Percentiles rank a stretch among this genome's conserved stretches.
phyloP scores from a whole-genome alignment of 1,140 invertebrate genomes.

The Phortica variegata region DNA sequence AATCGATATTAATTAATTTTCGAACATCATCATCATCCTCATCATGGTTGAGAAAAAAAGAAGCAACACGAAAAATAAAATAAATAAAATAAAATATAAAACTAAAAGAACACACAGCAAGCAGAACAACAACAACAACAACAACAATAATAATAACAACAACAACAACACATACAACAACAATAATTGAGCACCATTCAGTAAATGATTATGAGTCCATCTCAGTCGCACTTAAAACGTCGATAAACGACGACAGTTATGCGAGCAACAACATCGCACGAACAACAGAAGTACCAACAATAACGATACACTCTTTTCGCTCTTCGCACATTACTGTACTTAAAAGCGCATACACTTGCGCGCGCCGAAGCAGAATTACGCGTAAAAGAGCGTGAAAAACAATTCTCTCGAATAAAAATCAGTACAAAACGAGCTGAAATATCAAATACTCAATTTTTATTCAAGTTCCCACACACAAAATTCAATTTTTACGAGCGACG shows the following conservation, averaged over 20 bases:
- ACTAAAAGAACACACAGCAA: no score
- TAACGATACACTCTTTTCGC: no score
- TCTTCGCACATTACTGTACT: no score
- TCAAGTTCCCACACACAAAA: constrained; percentile 11
- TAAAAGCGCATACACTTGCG: constrained; percentile 25
- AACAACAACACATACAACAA: no score
- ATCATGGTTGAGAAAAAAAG: no score
- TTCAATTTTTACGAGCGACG: constrained; percentile 43
- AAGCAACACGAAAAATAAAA: constrained; percentile 4
- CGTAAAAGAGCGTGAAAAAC: constrained; percentile 52
- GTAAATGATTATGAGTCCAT: constrained; percentile 57
- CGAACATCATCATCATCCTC: no score
- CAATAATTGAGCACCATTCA: constrained; percentile 48
- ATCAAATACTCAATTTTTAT: constrained; percentile 46
- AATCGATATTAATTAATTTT: no score
- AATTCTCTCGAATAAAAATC: constrained; percentile 47
- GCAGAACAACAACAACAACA: constrained; percentile 8
- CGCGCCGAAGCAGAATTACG: constrained; percentile 37
- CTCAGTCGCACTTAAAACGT: constrained; percentile 56
- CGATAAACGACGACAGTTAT: constrained; percentile 55
- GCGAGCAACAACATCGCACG: constrained; percentile 26
- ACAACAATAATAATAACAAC: not conserved
- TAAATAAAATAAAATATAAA: no score
- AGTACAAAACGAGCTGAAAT: constrained; percentile 30
- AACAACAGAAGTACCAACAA: constrained; percentile 6